Conservation (phyloP, 2,888 invertebrate species). For the Hirtodrosophila histrioides region DNA sequence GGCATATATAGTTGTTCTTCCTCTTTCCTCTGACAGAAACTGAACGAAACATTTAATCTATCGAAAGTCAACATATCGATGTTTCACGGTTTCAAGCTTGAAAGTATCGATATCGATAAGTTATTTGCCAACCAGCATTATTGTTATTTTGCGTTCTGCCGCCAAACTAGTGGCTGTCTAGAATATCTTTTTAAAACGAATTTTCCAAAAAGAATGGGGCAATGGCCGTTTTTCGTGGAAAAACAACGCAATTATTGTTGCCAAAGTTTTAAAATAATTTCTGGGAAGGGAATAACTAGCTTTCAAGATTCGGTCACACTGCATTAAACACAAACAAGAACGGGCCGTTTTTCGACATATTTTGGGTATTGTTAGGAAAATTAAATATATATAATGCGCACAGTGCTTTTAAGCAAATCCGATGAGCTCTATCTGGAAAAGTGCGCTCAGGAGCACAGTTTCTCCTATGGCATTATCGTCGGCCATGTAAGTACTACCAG, state of each 20-base stretch:
- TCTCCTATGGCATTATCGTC: conserved; percentile 90
- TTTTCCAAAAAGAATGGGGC: no score
- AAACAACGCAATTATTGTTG: no score
- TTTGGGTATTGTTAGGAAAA: conserved; percentile 35
- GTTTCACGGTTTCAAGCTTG: not conserved
- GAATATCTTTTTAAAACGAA: no score
- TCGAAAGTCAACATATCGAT: conserved; percentile 14
- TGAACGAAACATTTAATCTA: conserved; percentile 21
- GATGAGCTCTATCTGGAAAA: conserved; percentile 88
- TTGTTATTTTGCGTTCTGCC: no score
- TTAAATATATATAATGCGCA: conserved; percentile 84
- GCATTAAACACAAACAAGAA: no score
- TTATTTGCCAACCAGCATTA: conserved; percentile 20
- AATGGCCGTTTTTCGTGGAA: no score
- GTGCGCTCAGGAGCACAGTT: conserved; percentile 87
- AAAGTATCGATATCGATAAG: conserved; percentile 12
- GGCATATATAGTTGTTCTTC: not conserved
- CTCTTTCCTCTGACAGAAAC: conserved; percentile 3
- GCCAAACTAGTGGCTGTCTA: no score
- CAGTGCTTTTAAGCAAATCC: conserved; percentile 88
- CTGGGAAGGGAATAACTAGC: no score
- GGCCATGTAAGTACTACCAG: conserved; percentile 88
- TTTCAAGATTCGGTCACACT: no score
- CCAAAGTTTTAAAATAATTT: no score
- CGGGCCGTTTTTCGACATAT: no score